A percentile compares a stretch with the other conserved stretches of the same genome.
Evolutionary conservation across 2,888 invertebrate species (phyloP).

Genomic region (Pammene fasciana): DNA sequence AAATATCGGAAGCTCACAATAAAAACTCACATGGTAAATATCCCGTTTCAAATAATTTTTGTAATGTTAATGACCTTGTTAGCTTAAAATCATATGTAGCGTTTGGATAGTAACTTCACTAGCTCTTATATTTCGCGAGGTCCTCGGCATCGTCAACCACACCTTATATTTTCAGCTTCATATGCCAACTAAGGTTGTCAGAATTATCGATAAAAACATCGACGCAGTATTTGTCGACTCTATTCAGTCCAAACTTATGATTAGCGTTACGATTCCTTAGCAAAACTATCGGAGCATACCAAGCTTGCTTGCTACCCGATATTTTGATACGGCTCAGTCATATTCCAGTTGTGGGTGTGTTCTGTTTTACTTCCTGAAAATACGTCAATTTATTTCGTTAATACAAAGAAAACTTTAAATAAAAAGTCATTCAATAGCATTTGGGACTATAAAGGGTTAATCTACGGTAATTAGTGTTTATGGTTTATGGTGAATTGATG

Average conservation of each 20-base stretch:
- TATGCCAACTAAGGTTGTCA: too few species aligned
- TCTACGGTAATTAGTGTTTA: not conserved
- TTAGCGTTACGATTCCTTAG: slow-evolving; percentile 47
- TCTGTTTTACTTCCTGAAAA: slow-evolving; percentile 22
- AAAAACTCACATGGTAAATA: too few species aligned
- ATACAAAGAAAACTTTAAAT: not conserved
- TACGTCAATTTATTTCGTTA: not conserved
- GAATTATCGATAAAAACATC: slow-evolving; percentile 12
- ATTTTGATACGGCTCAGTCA: slow-evolving; percentile 40
- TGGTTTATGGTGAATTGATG: not conserved
- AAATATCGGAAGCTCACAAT: too few species aligned
- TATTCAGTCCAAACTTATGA: slow-evolving; percentile 44
- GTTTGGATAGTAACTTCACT: too few species aligned
- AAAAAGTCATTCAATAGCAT: too few species aligned
- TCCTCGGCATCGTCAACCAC: too few species aligned
- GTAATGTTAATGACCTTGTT: too few species aligned
- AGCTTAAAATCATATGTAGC: too few species aligned
- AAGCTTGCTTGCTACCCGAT: slow-evolving; percentile 46
- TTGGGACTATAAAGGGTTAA: too few species aligned
- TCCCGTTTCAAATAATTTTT: too few species aligned
- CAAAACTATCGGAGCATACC: slow-evolving; percentile 47
- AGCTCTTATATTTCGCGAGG: too few species aligned
- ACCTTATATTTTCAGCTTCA: too few species aligned
- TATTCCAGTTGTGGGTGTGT: slow-evolving; percentile 34
- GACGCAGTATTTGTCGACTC: slow-evolving; percentile 16